phyloP scores from a whole-genome alignment of 1,140 invertebrate species.

The Drosophila repleta region DNA sequence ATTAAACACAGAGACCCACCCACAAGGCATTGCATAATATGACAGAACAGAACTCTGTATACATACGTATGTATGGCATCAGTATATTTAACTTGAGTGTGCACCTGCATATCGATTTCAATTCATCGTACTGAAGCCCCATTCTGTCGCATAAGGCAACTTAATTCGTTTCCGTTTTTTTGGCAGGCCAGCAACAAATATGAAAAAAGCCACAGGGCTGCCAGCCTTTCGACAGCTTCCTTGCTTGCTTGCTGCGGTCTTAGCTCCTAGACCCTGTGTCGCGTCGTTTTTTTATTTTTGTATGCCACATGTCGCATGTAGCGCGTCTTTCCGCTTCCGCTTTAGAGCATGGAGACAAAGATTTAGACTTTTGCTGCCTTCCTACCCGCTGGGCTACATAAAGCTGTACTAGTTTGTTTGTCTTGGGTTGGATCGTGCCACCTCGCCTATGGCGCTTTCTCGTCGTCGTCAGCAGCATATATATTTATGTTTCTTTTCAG shows the following conservation, averaged over 20 bases:
- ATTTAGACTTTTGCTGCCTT: neutral
- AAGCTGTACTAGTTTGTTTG: slow-evolving; percentile 63
- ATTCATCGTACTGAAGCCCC: slow-evolving; percentile 48
- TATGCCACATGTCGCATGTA: slow-evolving; percentile 67
- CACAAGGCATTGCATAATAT: neutral
- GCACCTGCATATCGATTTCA: slow-evolving; percentile 67
- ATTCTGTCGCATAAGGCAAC: slow-evolving; percentile 64
- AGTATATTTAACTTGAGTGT: neutral
- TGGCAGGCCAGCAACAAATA: neutral
- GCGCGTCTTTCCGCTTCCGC: slow-evolving; percentile 76
- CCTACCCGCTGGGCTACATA: slow-evolving; percentile 52
- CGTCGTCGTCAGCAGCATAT: slow-evolving; percentile 17
- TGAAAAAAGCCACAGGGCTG: slow-evolving; percentile 52
- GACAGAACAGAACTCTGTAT: neutral
- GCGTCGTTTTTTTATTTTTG: slow-evolving; percentile 21
- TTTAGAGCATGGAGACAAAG: slow-evolving; percentile 15
- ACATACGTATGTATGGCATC: too few species aligned
- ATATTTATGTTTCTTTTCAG: slow-evolving; percentile 68
- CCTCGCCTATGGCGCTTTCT: slow-evolving; percentile 12
- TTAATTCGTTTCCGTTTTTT: slow-evolving; percentile 74
- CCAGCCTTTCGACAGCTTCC: slow-evolving; percentile 71
- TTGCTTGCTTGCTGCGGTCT: slow-evolving; percentile 55
- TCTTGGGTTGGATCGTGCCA: slow-evolving; percentile 55
- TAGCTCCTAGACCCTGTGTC: slow-evolving; percentile 9
- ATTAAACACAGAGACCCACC: slow-evolving; percentile 36